Evolutionary conservation across 2,888 invertebrate genomes (phyloP).

Genomic region (Ariolimax columbianus): DNA sequence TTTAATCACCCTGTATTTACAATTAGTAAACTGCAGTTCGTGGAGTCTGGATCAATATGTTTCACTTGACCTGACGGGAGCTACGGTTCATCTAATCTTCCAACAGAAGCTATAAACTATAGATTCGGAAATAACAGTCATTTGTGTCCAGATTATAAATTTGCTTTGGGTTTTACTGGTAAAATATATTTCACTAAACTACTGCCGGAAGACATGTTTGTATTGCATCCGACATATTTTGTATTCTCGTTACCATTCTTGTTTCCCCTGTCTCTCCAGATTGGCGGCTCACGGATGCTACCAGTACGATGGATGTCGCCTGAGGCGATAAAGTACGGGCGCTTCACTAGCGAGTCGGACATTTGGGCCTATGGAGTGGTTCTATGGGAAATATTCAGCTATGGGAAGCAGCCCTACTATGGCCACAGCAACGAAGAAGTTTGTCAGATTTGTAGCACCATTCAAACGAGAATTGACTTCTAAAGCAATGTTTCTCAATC

Average conservation of each 20-base stretch:
- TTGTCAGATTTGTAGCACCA: slow-evolving; percentile 32
- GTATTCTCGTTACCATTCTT: slow-evolving; percentile 3
- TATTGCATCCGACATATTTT: background rate
- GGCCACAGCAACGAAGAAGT: slow-evolving; percentile 80
- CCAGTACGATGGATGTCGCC: slow-evolving; percentile 80
- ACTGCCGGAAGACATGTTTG: background rate
- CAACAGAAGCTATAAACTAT: too few species aligned
- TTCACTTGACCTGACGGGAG: too few species aligned
- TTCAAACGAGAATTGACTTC: background rate
- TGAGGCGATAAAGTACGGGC: slow-evolving; percentile 79
- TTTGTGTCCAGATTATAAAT: background rate
- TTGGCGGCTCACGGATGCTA: slow-evolving; percentile 77
- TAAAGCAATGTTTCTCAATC: background rate
- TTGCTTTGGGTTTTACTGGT: background rate
- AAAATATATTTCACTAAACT: background rate
- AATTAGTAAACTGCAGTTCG: too few species aligned
- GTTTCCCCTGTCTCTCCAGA: slow-evolving; percentile 60
- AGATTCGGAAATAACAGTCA: too few species aligned
- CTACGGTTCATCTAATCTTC: too few species aligned
- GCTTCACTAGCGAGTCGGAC: slow-evolving; percentile 79
- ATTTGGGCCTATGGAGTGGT: slow-evolving; percentile 80
- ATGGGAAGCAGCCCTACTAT: slow-evolving; percentile 79
- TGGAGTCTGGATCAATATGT: too few species aligned
- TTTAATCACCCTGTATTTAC: too few species aligned
- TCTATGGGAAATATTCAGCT: slow-evolving; percentile 79